Evolutionary conservation across 2,888 invertebrate genomes (phyloP).

Genomic region (Digitonthophagus gazella): DNA sequence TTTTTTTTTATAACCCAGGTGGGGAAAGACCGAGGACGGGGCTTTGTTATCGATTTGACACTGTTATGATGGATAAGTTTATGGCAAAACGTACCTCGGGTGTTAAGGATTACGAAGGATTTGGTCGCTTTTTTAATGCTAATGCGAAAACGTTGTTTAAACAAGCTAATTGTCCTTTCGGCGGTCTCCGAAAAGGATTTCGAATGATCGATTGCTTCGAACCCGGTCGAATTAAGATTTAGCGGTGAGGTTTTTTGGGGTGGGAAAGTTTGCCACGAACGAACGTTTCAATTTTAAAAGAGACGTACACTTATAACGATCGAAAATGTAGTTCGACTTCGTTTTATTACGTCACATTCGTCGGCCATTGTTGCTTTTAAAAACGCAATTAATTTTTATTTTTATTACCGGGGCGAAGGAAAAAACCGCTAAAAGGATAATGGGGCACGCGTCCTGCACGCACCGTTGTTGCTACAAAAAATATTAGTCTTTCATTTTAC

Average conservation of each 20-base stretch:
- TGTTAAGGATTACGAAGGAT: conserved; percentile 30
- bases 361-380: neutral
- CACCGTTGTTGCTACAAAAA: conserved; percentile 42
- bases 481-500: conserved; percentile 53
- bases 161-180: conserved; percentile 49
- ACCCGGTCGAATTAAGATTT: neutral
- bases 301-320: neutral
- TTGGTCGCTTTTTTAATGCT: conserved; percentile 43
- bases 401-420: neutral
- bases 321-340: no score
- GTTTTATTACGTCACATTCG: neutral
- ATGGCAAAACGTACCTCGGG: conserved; percentile 30
- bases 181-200: conserved; percentile 26
- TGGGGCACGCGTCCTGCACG: conserved; percentile 10
- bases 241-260: neutral
- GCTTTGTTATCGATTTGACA: conserved; percentile 37
- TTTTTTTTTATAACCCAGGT: conserved; percentile 10
- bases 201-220: neutral
- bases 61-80: conserved; percentile 46
- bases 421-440: conserved; percentile 2
- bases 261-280: no score
- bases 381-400: neutral
- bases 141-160: conserved; percentile 49
- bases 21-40: conserved; percentile 24
- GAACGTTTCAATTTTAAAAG: neutral